Evolutionary conservation across 1,140 invertebrate genomes (phyloP), one percentile per base, ranked within the genome.

Genomic region (Agrypnia vestita): DNA sequence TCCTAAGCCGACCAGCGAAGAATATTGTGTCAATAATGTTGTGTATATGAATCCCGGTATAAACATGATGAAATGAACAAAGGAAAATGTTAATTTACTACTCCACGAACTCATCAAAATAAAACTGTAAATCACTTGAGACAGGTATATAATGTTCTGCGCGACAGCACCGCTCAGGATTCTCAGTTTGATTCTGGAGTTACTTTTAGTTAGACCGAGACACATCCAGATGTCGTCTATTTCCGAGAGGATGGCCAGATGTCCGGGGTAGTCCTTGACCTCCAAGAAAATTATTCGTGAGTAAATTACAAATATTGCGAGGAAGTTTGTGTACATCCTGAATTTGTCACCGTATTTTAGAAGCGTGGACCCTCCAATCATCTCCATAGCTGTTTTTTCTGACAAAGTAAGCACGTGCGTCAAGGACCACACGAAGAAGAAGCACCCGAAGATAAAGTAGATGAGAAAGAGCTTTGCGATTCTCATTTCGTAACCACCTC

Each of bases 311-410:
- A 21, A 51, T 8, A 55, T 25, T n/a, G 21, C 9, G 7, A 73
- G 4, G 15, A 49, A 17, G 12, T n/a, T 46, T 10, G 13, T 10
- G 13, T 73, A 73, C 17, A 73, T n/a, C 21, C 17, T 73, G 19
- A 73, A 51, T 17, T 55, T 53, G 13, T 73, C 71, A 10, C 71
- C 44, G 47, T 51, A 73, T 51, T 19, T 17, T 17, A 73, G 49
- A 3, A 73, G 19, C 1, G 46, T 1, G 11, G 62, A 67, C 10
- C 17, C 56, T 61, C 17, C 17, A 1, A 61, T n/a, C 10, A 61
- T 61, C 3, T 61, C 56, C 10, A 17, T 15, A 4, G 19, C 13
- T 10, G 17, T 61, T n/a, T 15, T 21, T 3, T 61, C n/a, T 61
- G 12, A 10, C 17, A 17, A 13, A 4, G 1, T 51, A 1, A 15